These are phyloP conservation scores for Macrostomum lignano DNA, from an alignment of 1,140 invertebrate genomes.

Conservation along the genomic window DNA sequence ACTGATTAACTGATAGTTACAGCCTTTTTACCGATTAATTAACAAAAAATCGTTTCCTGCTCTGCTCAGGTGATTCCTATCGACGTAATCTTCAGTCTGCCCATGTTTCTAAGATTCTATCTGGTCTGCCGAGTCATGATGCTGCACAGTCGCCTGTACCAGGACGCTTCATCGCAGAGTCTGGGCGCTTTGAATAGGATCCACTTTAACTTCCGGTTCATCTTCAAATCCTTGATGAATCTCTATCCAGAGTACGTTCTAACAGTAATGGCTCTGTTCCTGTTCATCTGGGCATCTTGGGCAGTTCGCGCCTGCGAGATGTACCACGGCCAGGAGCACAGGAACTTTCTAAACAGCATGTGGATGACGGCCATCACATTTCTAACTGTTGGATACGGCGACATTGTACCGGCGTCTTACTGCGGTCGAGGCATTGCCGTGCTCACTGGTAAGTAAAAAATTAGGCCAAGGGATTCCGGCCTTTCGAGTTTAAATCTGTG, in stretches of 20 bases:
- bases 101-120: conserved; percentile 2
- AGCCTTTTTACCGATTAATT: too few relatives aligned
- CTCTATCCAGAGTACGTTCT: conserved; percentile 21
- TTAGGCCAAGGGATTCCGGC: too few relatives aligned
- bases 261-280: conserved; percentile 14
- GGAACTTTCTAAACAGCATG: conserved; percentile 19
- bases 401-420: conserved; percentile 22
- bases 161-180: conserved; percentile 8
- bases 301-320: conserved; percentile 11
- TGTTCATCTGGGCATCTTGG: conserved; percentile 20
- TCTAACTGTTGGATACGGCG: conserved; percentile 23
- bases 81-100: background rate
- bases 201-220: conserved; percentile 21
- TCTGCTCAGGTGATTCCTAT: too few relatives aligned
- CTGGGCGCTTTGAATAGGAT: conserved; percentile 24
- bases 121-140: conserved; percentile 1
- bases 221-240: conserved; percentile 25
- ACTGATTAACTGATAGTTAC: too few relatives aligned
- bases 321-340: conserved; percentile 9
- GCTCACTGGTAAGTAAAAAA: conserved; percentile 13
- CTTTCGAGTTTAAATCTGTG: too few relatives aligned
- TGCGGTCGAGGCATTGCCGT: conserved; percentile 22
- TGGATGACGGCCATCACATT: conserved; percentile 26
- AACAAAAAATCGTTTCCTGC: too few relatives aligned
- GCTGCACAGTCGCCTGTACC: conserved; percentile 1